Evolutionary conservation across 2,113 vertebrate species (phyloP), one percentile per base, ranked within the genome.

Genomic region (Pavo muticus): DNA sequence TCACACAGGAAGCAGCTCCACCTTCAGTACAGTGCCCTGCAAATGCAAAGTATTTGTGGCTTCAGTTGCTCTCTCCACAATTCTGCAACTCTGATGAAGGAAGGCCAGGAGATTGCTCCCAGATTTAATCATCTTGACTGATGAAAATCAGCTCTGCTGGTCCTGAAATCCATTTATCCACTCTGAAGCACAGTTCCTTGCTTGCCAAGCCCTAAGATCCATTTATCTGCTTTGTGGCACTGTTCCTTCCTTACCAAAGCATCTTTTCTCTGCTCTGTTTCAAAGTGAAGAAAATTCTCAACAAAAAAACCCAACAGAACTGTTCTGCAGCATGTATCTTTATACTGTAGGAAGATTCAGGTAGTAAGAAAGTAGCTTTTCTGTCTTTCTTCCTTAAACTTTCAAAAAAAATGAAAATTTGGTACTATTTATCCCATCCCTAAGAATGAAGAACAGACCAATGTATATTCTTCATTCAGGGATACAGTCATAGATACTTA

Each of bases 1-100:
- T 77, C 6, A 25, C 18, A 9, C 0, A 0, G 48, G 32, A 84
- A 9, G 4, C 19, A 64, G 21, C 21, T 71, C 15, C 13, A 47
- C 15, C 25, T 75, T 30, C 42, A 57, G 9, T 12, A 27, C 44
- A 54, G 47, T 69, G 11, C 30, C 0, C 1, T 24, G 20, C 0
- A 7, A 77, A 77, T 23, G n/a, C 29, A 48, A 48, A 68, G 16
- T 6, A 11, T 48, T 52, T 84, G 32, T 77, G 48, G 14, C 44
- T 81, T 74, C 9, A 16, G 6, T 23, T 60, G 16, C 30, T 81
- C 37, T 42, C 29, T 79, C 37, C 59, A 54, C 25, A 5, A 16
- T 32, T 48, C 48, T 29, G 48, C 44, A 56, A 54, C 4, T 23
- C 17, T 60, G 5, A 15, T n/a, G 48, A 85, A 78, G 29, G 7